Conservation (phyloP, 2,888 invertebrate genomes). For the Apantesis nais region DNA sequence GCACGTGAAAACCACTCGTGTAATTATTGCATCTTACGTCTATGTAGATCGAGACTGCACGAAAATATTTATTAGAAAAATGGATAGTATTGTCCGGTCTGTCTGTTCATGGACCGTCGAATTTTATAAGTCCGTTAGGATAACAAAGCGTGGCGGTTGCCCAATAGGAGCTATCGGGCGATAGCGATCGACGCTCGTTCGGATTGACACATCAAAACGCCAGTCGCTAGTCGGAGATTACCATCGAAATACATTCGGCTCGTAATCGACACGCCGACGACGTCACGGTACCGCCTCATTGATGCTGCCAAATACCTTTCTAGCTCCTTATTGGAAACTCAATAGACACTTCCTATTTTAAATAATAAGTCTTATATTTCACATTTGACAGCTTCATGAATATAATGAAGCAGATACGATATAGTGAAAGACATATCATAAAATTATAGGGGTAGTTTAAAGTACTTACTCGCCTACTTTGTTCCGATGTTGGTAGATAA, state of each 20-base stretch:
- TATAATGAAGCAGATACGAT: constrained; percentile 33
- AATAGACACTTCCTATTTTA: constrained; percentile 35
- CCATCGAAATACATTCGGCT: constrained; percentile 75
- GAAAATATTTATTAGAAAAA: constrained; percentile 58
- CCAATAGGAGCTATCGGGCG: constrained; percentile 79
- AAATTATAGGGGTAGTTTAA: constrained; percentile 32
- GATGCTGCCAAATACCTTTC: constrained; percentile 37
- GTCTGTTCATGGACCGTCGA: constrained; percentile 67
- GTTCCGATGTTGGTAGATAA: constrained; percentile 68
- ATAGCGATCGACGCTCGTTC: constrained; percentile 73
- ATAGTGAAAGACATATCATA: constrained; percentile 38
- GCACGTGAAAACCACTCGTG: constrained; percentile 61
- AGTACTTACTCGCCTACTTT: constrained; percentile 59
- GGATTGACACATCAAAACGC: constrained; percentile 84
- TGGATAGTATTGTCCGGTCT: constrained; percentile 58
- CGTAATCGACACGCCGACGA: constrained; percentile 76
- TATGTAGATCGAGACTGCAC: constrained; percentile 50
- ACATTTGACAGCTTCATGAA: constrained; percentile 38
- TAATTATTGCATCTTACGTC: constrained; percentile 49
- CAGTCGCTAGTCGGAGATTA: constrained; percentile 73
- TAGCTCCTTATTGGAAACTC: constrained; percentile 23
- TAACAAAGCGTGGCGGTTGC: constrained; percentile 81
- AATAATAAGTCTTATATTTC: constrained; percentile 34
- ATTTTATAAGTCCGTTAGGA: constrained; percentile 78
- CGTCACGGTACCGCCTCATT: constrained; percentile 70